Conservation (phyloP, 2,113 vertebrate genomes). For the Cryptotis parvus region DNA sequence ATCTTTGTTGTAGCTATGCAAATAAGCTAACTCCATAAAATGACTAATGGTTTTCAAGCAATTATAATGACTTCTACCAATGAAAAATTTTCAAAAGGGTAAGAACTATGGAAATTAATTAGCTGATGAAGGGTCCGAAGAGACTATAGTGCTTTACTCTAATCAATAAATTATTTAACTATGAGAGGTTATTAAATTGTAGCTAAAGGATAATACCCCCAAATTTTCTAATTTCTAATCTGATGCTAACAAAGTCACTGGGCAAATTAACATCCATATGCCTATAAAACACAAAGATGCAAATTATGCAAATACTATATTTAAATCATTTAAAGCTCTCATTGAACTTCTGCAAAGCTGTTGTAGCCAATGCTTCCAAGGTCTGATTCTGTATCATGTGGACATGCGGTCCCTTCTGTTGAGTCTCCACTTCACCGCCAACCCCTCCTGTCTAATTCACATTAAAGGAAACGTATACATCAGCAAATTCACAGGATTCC, state of each 20-base stretch:
- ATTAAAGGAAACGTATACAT: constrained; percentile 48
- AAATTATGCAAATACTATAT: background rate
- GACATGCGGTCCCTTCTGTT: background rate
- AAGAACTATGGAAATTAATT: constrained; percentile 24
- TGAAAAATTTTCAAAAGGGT: background rate
- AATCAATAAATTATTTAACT: constrained; percentile 50
- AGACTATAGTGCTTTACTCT: background rate
- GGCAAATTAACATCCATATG: background rate
- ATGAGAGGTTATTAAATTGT: constrained; percentile 25
- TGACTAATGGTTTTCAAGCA: constrained; percentile 29
- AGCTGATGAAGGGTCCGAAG: background rate
- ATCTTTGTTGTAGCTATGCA: background rate
- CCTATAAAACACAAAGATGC: constrained; percentile 17
- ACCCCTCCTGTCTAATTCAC: background rate
- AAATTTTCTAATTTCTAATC: background rate
- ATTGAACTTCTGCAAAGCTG: background rate
- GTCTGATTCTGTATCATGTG: background rate
- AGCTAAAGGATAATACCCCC: background rate
- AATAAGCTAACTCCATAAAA: constrained; percentile 27
- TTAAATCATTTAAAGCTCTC: constrained; percentile 14
- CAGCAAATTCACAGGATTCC: constrained; percentile 66
- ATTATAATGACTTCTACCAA: background rate
- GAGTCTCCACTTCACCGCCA: background rate
- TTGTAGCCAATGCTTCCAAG: constrained; percentile 47
- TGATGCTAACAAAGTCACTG: constrained; percentile 31